Evolutionary conservation across 2,797 vertebrate species (phyloP), one percentile per base, ranked within the genome.

Genomic region (Pangasius mekongensis): DNA sequence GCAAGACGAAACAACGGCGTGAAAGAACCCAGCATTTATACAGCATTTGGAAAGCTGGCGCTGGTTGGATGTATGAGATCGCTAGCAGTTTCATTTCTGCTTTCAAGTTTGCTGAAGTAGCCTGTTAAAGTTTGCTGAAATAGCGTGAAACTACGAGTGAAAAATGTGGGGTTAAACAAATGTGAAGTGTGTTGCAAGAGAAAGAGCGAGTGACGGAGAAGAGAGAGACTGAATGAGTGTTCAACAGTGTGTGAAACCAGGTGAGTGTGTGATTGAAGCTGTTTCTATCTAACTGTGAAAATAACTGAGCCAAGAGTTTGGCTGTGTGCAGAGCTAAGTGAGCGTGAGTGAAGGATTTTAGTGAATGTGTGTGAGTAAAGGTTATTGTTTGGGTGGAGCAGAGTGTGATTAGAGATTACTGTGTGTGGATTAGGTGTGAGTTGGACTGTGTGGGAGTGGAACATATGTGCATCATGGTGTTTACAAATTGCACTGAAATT

Each of bases 151-250:
- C 64, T 27, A 10, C 18, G 2, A 67, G 74, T 24, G 49, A 33
- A 33, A 49, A 77, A 71, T 86, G 24, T 36, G 62, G 43, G 81
- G 84, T 66, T 84, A 24, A 69, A 54, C 39, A 30, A 52, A 62
- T 16, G 60, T 64, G 33, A 22, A 52, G 49, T 49, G 76, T 89
- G 87, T 91, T 43, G 86, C 83, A 88, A 88, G 43, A 83, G 84
- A 86, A 43, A 30, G 80, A 86, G 74, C 60, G 84, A 64, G 56
- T 56, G 69, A 69, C 67, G n/a, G 62, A 60, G 43, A 3, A 33
- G 27, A 80, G 52, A 80, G 30, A 14, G 80, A 7, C 27, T 43
- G 30, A 27, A 56, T 85, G 74, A 60, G 24, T 5, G 22, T 10
- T 56, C n/a, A 43, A 33, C 66, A 52, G 86, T 36, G 43, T 58